Evolutionary conservation across 2,797 vertebrate species (phyloP), one percentile per base, ranked within the genome.

Genomic region (Tragelaphus eurycerus): DNA sequence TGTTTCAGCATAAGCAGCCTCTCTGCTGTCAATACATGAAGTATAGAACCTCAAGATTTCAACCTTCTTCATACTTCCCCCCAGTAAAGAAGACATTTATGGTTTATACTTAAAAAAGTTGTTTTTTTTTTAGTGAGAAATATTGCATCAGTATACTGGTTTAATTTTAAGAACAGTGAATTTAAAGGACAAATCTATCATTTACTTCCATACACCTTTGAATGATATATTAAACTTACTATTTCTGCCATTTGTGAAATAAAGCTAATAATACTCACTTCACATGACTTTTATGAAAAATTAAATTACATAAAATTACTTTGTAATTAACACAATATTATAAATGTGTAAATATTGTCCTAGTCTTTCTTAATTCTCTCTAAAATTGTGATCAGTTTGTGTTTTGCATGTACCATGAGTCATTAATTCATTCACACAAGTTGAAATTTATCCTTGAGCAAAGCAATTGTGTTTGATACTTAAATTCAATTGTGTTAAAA

Each of bases 301-400:
- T 91, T 31, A 62, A 86, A 54, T 86, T 86, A 38, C 11, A 34
- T 34, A 43, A 94, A 96, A 91, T 95, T 86, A 15, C 25, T 90
- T 96, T 76, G 17, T 86, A 71, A 86, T 59, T 85, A 90, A 52
- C 21, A 87, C 90, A 90, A 48, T 62, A 50, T 67, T 90, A 1
- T 76, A 67, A 71, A 67, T 46, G 60, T 84, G 25, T 87, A 90
- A 87, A 78, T 90, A 88, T 89, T 60, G 12, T 59, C 48, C 38
- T 86, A 48, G 38, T 71, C 48, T 91, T 96, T 95, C n/a, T 93
- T 89, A 97, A 93, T 81, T 96, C 23, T 85, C 46, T 38, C 21
- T 90, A 23, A 95, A 62, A 17, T 60, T 96, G 31, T 29, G 54
- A 76, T 90, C 46, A 81, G 8, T 92, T 93, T 91, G 52, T 89